phyloP scores from a whole-genome alignment of 2,797 vertebrate species.

The Crenuchus spilurus region DNA sequence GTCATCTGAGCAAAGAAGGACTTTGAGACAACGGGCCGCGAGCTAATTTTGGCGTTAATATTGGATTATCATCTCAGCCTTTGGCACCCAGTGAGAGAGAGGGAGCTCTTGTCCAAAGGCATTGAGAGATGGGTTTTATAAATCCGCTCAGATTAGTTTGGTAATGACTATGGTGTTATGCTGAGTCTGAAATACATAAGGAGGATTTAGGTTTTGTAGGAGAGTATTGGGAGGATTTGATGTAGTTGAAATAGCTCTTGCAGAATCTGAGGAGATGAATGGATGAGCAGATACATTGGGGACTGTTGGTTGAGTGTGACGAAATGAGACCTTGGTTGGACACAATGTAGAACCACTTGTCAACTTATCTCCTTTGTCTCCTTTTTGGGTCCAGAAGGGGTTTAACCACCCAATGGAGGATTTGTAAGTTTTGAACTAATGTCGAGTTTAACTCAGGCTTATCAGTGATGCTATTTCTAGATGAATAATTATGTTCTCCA shows the following conservation, averaged over 20 bases:
- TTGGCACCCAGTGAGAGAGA: slow-evolving; percentile 9
- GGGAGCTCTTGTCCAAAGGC: slow-evolving; percentile 11
- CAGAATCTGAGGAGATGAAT: slow-evolving; percentile 16
- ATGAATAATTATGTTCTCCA: background rate
- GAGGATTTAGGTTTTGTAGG: slow-evolving; percentile 37
- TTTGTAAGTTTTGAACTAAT: background rate
- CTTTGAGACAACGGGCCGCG: background rate
- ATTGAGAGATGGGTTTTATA: slow-evolving; percentile 21
- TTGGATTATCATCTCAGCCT: slow-evolving; percentile 29
- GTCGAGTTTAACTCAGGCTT: background rate
- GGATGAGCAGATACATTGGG: slow-evolving; percentile 12
- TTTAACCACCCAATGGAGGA: background rate
- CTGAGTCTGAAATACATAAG: slow-evolving; percentile 26
- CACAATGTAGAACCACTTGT: background rate
- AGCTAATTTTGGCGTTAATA: slow-evolving; percentile 25
- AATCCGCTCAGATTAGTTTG: slow-evolving; percentile 43
- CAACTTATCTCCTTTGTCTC: background rate
- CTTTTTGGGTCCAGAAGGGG: background rate
- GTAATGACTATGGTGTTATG: slow-evolving; percentile 40
- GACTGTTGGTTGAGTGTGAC: slow-evolving; percentile 9
- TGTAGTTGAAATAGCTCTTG: slow-evolving; percentile 28
- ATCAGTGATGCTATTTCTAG: background rate
- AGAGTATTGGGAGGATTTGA: slow-evolving; percentile 37
- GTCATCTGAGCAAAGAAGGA: slow-evolving; percentile 4
- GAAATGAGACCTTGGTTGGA: slow-evolving; percentile 1